A percentile compares a stretch with the other conserved stretches of the same genome.
Evolutionary conservation across 2,113 vertebrate species (phyloP).

Genomic region (Tor tambroides): DNA sequence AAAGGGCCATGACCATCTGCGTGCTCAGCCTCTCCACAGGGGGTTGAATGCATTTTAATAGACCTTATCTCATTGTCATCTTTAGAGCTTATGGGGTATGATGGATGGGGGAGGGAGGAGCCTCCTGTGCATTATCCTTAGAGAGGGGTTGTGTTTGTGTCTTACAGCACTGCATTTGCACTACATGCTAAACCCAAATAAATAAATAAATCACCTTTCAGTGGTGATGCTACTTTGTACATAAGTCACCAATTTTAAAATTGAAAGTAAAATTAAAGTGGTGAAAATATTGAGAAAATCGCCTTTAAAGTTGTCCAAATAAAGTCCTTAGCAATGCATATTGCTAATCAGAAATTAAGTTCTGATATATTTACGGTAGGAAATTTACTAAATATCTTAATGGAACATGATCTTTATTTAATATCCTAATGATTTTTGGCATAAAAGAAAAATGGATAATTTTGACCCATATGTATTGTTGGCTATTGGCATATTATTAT

Average conservation of each 20-base stretch:
- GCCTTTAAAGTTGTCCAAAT: too few species aligned
- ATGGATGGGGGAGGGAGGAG: constrained; percentile 37
- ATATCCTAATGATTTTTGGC: too few species aligned
- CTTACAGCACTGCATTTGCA: constrained; percentile 1
- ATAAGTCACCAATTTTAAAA: background rate
- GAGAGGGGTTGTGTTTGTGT: background rate
- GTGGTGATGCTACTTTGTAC: background rate
- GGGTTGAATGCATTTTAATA: constrained; percentile 65
- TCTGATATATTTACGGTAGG: too few species aligned
- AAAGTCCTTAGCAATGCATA: too few species aligned
- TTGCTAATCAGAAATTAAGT: too few species aligned
- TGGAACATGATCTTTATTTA: too few species aligned
- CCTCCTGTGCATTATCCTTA: background rate
- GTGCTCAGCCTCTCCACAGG: constrained; percentile 61
- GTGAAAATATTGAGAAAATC: background rate
- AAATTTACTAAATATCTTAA: too few species aligned
- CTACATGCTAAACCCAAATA: constrained; percentile 7
- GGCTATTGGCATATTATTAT: background rate
- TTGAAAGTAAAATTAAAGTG: background rate
- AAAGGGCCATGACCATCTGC: constrained; percentile 71
- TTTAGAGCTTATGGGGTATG: constrained; percentile 51
- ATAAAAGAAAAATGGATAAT: too few species aligned
- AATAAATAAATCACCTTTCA: background rate
- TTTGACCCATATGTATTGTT: too few species aligned
- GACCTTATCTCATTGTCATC: constrained; percentile 58